A percentile compares a stretch with the other conserved stretches of the same genome.
Evolutionary conservation across 2,797 vertebrate species (phyloP).

Genomic region (Acanthornis magna): DNA sequence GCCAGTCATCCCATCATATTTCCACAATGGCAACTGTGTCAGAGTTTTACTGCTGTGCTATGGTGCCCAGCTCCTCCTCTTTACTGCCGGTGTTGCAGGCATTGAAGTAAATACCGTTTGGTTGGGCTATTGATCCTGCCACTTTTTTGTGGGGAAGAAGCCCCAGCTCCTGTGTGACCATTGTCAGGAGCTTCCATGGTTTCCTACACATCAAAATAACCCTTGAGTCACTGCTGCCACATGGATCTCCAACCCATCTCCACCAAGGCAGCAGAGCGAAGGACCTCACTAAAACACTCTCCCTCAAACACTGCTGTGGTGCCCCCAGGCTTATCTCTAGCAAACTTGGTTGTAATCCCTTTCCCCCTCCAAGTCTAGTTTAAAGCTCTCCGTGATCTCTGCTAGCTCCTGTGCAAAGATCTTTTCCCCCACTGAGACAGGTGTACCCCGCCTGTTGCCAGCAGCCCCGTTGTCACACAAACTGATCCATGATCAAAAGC

Average conservation of each 20-base stretch:
- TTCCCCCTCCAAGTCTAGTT: not conserved
- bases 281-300: not conserved
- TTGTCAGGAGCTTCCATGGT: not conserved
- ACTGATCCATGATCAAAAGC: not conserved
- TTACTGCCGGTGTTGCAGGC: not conserved
- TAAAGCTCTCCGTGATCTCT: not conserved
- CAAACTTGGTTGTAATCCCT: not conserved
- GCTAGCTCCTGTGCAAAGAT: not conserved
- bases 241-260: not conserved
- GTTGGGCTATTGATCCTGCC: not conserved
- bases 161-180: fast-evolving
- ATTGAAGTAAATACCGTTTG: not conserved
- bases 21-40: not conserved
- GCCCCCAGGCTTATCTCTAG: not conserved
- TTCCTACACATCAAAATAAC: not conserved
- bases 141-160: not conserved
- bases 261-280: not conserved
- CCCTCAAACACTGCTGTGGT: not conserved
- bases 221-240: not conserved
- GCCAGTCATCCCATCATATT: not conserved
- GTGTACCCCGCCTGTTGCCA: not conserved
- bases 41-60: not conserved
- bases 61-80: not conserved
- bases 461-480: not conserved
- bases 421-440: too few species aligned